phyloP scores from a whole-genome alignment of 2,113 vertebrate species.

The Rhinichthys klamathensis region DNA sequence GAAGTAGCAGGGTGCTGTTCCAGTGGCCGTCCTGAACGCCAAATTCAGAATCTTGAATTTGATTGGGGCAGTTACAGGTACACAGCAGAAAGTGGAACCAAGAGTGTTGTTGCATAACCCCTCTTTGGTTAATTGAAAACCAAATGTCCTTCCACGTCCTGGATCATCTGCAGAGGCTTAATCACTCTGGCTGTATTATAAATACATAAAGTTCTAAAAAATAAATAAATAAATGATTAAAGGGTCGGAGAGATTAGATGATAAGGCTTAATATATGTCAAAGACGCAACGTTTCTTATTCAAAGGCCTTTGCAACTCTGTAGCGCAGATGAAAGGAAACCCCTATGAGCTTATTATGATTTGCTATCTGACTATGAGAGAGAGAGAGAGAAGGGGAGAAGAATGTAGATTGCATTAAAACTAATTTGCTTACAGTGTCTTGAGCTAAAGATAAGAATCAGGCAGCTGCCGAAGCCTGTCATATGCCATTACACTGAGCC shows the following conservation, averaged over 20 bases:
- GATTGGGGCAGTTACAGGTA: not conserved
- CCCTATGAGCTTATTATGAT: constrained; percentile 51
- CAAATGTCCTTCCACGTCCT: not conserved
- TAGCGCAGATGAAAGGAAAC: constrained; percentile 47
- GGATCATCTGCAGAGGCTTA: not conserved
- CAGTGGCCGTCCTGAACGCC: not conserved
- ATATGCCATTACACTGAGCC: constrained; percentile 46
- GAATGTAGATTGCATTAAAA: constrained; percentile 50
- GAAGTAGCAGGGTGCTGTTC: not conserved
- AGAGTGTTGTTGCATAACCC: not conserved
- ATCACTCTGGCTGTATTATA: not conserved
- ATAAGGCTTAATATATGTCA: constrained; percentile 13
- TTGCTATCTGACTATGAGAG: constrained; percentile 21
- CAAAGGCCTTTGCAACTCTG: constrained; percentile 21
- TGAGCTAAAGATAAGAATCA: constrained; percentile 49
- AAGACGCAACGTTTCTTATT: constrained; percentile 16
- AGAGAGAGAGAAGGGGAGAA: not conserved
- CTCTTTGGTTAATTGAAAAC: not conserved
- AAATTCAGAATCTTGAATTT: not conserved
- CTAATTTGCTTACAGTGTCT: constrained; percentile 56
- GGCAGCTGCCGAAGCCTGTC: constrained; percentile 40
- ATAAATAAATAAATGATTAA: not conserved
- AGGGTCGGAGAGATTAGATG: not conserved
- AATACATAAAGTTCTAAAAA: not conserved
- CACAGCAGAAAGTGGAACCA: not conserved